Evolutionary conservation across 2,113 vertebrate genomes (phyloP), one percentile per base, ranked within the genome.

Genomic region (Argyrosomus japonicus): DNA sequence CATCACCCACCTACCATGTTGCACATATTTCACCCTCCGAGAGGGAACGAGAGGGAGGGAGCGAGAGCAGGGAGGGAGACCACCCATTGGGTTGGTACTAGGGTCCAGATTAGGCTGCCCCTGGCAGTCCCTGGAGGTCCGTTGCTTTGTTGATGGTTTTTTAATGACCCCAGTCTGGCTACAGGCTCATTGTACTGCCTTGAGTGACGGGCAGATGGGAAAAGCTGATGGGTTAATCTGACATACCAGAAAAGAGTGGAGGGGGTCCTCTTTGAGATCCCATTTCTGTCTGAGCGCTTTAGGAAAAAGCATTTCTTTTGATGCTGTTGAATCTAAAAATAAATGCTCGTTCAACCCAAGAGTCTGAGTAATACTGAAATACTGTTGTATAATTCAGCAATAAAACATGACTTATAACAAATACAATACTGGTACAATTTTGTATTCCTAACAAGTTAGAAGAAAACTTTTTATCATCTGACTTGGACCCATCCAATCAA

Each of bases 61-160:
- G 48, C 11, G 62, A 12, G 29, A 56, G 53, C 53, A 76, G 68
- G 25, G 60, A 53, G 65, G 25, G 84, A 78, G 92, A 95, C 95
- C 94, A 95, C 95, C 93, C 94, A 95, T 93, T 69, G 84, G 92
- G 90, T 76, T 88, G 74, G 82, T 87, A 70, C 82, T 40, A 84
- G 89, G 93, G 85, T 91, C 85, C 88, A 90, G 92, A 95, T 94
- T 93, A 94, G 85, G 75, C 87, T 86, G 86, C 87, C 89, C 89
- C 88, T 87, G 80, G 85, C 78, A 71, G 89, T 89, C 90, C 85
- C 90, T 77, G 77, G 82, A 89, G 92, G 81, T 81, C 77, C 23
- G 47, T 84, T 89, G 89, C 91, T 93, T 93, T 94, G 93, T 94
- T 93, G 91, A 91, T 93, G 82, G 60, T 81, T 82, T 92, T 80